A percentile compares a stretch with the other conserved stretches of the same genome.
These are phyloP conservation scores for Staurois parvus DNA, from an alignment of 2,797 vertebrate species.

Conservation along the genomic window DNA sequence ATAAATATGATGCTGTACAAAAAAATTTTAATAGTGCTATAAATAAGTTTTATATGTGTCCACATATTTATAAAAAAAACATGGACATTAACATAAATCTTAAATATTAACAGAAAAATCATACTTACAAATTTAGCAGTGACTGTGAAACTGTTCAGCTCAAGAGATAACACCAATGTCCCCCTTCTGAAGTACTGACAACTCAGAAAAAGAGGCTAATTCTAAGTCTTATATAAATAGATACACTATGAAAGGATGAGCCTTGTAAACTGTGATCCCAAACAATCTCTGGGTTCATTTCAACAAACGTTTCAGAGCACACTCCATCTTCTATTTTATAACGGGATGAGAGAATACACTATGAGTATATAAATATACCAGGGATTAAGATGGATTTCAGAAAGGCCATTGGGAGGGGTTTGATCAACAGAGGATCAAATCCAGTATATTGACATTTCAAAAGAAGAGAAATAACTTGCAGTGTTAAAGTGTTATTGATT, in stretches of 20 bases:
- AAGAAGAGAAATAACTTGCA: conserved; percentile 21
- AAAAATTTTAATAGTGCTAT: neutral
- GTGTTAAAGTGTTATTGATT: neutral
- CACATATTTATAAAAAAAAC: neutral
- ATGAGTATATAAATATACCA: conserved; percentile 57
- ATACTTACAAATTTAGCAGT: conserved; percentile 26
- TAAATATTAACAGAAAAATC: neutral
- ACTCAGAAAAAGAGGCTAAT: conserved; percentile 14
- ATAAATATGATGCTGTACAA: no score
- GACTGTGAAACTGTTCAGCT: neutral
- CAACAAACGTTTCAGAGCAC: conserved; percentile 43
- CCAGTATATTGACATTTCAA: conserved; percentile 25
- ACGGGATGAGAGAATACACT: conserved; percentile 18
- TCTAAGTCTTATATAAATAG: conserved; percentile 51
- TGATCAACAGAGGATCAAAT: conserved; percentile 37
- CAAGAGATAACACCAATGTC: neutral
- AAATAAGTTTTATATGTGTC: neutral
- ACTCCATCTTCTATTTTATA: conserved; percentile 42
- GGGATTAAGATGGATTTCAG: conserved; percentile 56
- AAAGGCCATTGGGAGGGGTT: conserved; percentile 58
- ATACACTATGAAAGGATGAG: conserved; percentile 30
- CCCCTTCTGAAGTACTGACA: conserved; percentile 5
- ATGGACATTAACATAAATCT: neutral
- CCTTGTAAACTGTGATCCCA: conserved; percentile 27
- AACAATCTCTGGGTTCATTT: conserved; percentile 48